Base-by-base conservation (phyloP, 30 jellyfish, hydroid and myxozoan genomes). In the Rhopilema esculentum region DNA sequence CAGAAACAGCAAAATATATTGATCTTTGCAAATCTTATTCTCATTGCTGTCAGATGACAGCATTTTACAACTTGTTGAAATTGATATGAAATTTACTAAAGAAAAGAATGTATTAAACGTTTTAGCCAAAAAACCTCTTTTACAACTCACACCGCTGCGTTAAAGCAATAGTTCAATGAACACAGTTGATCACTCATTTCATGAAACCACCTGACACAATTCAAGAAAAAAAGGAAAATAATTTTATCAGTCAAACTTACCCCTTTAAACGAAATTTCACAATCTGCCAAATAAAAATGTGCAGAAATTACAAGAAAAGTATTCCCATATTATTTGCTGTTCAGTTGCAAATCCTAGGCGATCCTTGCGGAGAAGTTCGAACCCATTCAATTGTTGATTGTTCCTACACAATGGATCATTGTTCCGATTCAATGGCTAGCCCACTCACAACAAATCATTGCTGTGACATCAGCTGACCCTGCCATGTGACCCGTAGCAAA, bases 401-500 rank as follows among this genome's bases (percentile, higher is more conserved):
- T 80, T 75, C 65, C 33, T 12, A 33, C 66, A 72, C 83, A 85
- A 85, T 85, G 26, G 84, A 25, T 30, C 33, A 85, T 85, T 85
- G 94, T 85, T 73, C 86, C 23, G 66, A 69, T 64, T 85, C 88
- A 85, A 48, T 74, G 94, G 94, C 51, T 85, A 28, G 77, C 86
- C 65, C 77, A 71, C 69, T 40, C 57, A 12, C 57, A 40, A 12
- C 57, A 40, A 12, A 40, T 40, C 57, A 40, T 40, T 40, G 57
- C 57, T 12, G 66, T 85, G 94, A 85, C 88, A 26, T 48, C 32
- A 85, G 49, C 83, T 79, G 89, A 79, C 73, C 88, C 88, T 62
- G 88, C 29, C 76, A 85, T 75, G n/a, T 74, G 94, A 85, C 94
- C 94, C 94, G 94, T 85, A 74, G 94, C 83, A 69, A 49, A 49